Evolutionary conservation across 2,113 vertebrate species (phyloP).

Genomic region (Limnothrissa miodon): DNA sequence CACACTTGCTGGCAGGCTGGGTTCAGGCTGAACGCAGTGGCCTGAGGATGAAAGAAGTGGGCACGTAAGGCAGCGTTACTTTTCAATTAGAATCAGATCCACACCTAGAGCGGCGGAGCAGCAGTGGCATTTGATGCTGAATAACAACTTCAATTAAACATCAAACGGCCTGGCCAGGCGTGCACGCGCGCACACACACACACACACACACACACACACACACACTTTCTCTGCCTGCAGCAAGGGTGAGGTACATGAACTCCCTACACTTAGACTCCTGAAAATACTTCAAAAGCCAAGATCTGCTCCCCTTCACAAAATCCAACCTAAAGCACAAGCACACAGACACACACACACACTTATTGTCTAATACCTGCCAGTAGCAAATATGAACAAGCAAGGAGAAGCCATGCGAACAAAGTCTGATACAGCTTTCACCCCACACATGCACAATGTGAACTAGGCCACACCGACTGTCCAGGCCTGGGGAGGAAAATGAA

Average conservation of each 20-base stretch:
- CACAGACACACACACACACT: background rate
- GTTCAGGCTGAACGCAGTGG: background rate
- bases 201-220: background rate
- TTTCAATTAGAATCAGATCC: constrained; percentile 68
- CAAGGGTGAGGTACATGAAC: constrained; percentile 7
- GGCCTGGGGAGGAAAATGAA: background rate
- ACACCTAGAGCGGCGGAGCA: constrained; percentile 65
- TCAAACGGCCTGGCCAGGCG: constrained; percentile 54
- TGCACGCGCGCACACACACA: background rate
- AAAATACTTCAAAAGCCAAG: background rate
- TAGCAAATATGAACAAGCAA: background rate
- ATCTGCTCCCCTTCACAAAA: background rate
- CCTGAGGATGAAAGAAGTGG: background rate
- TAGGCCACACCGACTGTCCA: background rate
- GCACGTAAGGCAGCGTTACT: constrained; percentile 55
- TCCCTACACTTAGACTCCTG: constrained; percentile 2
- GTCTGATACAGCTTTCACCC: background rate
- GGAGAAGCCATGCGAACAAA: background rate
- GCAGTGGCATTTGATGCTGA: constrained; percentile 66
- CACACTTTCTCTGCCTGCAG: background rate
- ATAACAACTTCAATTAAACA: constrained; percentile 72
- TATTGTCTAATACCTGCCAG: background rate
- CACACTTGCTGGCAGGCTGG: background rate
- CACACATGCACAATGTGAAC: background rate
- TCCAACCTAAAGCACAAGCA: background rate